Evolutionary conservation across 2,797 vertebrate species (phyloP).

Genomic region (Dendrocincla tyrannina): DNA sequence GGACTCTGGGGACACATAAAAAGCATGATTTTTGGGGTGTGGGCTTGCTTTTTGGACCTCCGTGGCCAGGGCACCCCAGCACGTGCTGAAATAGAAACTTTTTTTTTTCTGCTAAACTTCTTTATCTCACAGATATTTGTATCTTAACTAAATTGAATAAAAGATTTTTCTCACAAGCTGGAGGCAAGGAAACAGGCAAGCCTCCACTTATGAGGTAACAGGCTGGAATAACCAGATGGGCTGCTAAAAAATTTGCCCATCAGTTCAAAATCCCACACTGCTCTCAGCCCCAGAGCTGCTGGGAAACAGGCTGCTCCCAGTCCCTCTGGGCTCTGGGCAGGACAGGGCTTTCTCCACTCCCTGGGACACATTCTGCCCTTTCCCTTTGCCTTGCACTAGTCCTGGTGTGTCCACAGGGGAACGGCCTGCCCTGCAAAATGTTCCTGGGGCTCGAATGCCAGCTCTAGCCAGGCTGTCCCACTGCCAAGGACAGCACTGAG

Average conservation of each 20-base stretch:
- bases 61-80: too few species aligned
- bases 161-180: not conserved
- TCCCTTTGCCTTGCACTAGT: not conserved
- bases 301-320: not conserved
- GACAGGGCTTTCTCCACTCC: not conserved
- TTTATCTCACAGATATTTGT: too few species aligned
- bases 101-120: too few species aligned
- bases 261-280: fast-evolving
- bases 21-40: too few species aligned
- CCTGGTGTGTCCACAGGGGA: not conserved
- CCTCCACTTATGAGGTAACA: not conserved
- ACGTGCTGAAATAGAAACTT: too few species aligned
- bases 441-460: not conserved
- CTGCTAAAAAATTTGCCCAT: not conserved
- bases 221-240: not conserved
- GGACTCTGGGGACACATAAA: too few species aligned
- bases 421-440: not conserved
- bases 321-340: not conserved
- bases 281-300: not conserved
- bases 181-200: not conserved
- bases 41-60: too few species aligned
- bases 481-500: not conserved
- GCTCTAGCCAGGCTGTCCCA: not conserved
- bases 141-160: too few species aligned
- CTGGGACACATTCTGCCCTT: not conserved